Conservation (phyloP, 92 coral and sea anemone species). For the Anthopleura xanthogrammica region DNA sequence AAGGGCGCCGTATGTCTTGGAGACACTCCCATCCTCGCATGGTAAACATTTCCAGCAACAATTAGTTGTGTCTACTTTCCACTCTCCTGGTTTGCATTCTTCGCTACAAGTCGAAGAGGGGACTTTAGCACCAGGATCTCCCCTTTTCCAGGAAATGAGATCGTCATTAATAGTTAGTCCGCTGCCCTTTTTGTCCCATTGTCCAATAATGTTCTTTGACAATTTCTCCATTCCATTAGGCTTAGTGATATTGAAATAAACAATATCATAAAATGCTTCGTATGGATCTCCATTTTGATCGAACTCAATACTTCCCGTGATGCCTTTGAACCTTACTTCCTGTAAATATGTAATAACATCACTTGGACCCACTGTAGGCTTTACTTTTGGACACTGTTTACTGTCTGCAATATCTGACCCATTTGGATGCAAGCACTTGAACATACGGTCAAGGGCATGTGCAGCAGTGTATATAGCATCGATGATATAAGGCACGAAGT, state of each 20-base stretch:
- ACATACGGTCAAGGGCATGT: constrained; percentile 38
- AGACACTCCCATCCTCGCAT: constrained; percentile 51
- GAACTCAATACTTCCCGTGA: constrained; percentile 48
- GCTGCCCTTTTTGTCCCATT: constrained; percentile 40
- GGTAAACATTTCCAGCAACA: constrained; percentile 65
- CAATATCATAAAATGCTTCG: constrained; percentile 51
- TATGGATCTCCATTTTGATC: constrained; percentile 49
- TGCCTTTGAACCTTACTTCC: constrained; percentile 44
- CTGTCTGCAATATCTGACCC: constrained; percentile 22
- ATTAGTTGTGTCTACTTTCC: constrained; percentile 35
- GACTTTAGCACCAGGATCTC: not conserved
- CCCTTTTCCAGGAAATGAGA: constrained; percentile 40
- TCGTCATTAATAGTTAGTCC: constrained; percentile 27
- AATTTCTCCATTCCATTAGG: not conserved
- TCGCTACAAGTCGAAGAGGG: constrained; percentile 43
- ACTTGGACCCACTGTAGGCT: constrained; percentile 7
- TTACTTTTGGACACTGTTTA: constrained; percentile 23
- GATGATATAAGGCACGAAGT: constrained; percentile 45
- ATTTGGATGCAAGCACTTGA: constrained; percentile 27
- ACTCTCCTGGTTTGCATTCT: constrained; percentile 50
- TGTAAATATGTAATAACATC: constrained; percentile 31
- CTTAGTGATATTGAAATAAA: constrained; percentile 34
- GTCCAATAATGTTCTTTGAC: constrained; percentile 37
- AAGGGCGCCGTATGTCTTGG: constrained; percentile 33
- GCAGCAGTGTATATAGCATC: constrained; percentile 53